A percentile compares a stretch with the other conserved stretches of the same genome.
Evolutionary conservation across 2,888 invertebrate species (phyloP).

Genomic region (Nipponacmea schrenckii): DNA sequence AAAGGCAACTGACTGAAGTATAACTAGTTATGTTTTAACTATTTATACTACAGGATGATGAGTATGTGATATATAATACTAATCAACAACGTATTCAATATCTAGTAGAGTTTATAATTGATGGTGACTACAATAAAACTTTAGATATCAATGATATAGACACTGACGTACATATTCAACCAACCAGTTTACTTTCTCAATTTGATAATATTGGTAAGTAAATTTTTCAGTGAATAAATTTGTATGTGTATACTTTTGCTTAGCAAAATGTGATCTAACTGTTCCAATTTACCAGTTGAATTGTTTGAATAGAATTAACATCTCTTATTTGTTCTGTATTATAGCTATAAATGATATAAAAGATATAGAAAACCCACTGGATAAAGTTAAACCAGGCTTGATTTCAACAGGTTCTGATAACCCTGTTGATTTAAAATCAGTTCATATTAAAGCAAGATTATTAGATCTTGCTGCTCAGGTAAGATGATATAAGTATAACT

Average conservation of each 20-base stretch:
- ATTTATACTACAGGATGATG: constrained; percentile 58
- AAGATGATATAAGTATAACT: background rate
- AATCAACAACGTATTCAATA: constrained; percentile 62
- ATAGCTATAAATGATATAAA: constrained; percentile 49
- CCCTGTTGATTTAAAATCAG: constrained; percentile 57
- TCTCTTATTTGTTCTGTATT: background rate
- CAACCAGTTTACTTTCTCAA: background rate
- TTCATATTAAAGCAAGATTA: constrained; percentile 63
- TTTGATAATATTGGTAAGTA: background rate
- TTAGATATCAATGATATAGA: constrained; percentile 3
- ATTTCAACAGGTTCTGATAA: constrained; percentile 41
- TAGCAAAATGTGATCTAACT: no score
- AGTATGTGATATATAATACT: constrained; percentile 63
- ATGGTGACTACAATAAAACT: constrained; percentile 31
- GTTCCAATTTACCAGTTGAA: no score
- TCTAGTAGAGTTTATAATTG: constrained; percentile 61
- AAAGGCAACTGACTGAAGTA: no score
- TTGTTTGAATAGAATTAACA: no score
- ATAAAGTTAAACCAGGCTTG: constrained; percentile 57
- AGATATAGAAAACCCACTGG: constrained; percentile 51
- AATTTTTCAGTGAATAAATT: no score
- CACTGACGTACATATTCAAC: no score
- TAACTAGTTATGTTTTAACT: no score
- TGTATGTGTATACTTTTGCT: no score
- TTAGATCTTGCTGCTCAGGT: constrained; percentile 66